These are phyloP conservation scores for Allolobophora icterica DNA, from an alignment of 2,888 invertebrate genomes.

Conservation along the genomic window DNA sequence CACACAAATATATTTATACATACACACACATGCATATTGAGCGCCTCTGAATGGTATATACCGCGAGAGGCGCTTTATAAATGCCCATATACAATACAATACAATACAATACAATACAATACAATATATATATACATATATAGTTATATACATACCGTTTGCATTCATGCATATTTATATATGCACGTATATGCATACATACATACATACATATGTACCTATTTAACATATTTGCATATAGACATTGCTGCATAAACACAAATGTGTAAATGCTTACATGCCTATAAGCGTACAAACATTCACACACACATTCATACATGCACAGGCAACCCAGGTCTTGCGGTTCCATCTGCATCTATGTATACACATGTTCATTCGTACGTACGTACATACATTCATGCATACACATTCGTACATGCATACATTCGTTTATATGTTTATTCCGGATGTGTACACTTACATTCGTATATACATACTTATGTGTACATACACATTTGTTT, in stretches of 20 bases:
- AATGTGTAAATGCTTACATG: too few species aligned
- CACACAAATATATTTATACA: neutral
- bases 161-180: conserved; percentile 29
- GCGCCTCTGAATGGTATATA: too few species aligned
- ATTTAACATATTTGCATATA: neutral
- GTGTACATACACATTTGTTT: conserved; percentile 21
- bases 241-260: too few species aligned
- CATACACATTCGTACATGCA: neutral
- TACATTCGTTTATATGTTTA: too few species aligned
- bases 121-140: too few species aligned
- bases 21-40: conserved; percentile 21
- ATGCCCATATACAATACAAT: too few species aligned
- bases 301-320: neutral
- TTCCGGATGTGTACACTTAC: conserved; percentile 25
- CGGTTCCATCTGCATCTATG: too few species aligned
- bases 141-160: too few species aligned
- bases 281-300: too few species aligned
- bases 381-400: conserved; percentile 29
- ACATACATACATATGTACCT: conserved; percentile 13
- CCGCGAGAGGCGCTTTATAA: too few species aligned
- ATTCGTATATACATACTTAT: neutral
- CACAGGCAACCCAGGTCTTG: neutral
- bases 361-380: too few species aligned
- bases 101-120: too few species aligned
- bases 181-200: conserved; percentile 15